Evolutionary conservation across 2,888 invertebrate genomes (phyloP), one percentile per base, ranked within the genome.

Genomic region (Nyleta sp.): DNA sequence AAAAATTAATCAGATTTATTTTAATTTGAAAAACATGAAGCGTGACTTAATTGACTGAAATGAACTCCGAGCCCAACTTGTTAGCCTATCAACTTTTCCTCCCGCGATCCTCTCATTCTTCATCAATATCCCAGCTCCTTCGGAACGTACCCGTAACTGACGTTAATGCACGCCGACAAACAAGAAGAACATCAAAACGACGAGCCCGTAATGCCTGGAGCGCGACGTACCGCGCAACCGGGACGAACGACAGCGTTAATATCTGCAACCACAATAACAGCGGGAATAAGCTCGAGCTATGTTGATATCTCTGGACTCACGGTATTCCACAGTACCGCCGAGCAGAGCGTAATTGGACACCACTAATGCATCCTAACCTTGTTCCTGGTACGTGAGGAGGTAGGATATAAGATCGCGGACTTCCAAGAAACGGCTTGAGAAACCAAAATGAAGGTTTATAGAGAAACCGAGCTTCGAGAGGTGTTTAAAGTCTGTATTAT

Each of bases 331-430:
- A 11, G 48, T 53, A 35, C 5, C 31, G 28, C 44, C 46, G 65
- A 52, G 76, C 38, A 57, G n/a, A 50, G 74, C 68, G 83, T 84
- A 86, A 85, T 85, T 83, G 83, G 84, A 82, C 83, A 83, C 82
- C 82, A 60, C 81, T 87, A 84, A 86, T 86, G 85, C 85, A 84
- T 81, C 84, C 80, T 78, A 79, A 81, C 74, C 80, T 81, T 80
- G 80, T 82, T 82, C 76, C 73, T 77, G 67, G 76, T 78, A 85
- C 85, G 84, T 83, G 87, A 81, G 80, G 40, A 52, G 84, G 52
- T 38, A 65, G 60, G 57, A 67, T 84, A 84, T 85, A 81, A 80
- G 80, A 44, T 57, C 60, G 57, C 15, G 48, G 24, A 42, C 17
- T 40, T 11, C 15, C 10, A 38, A 17, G 24, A 52, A 4, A 42